Evolutionary conservation across 2,797 vertebrate genomes (phyloP).

Genomic region (Hippoglossus hippoglossus): DNA sequence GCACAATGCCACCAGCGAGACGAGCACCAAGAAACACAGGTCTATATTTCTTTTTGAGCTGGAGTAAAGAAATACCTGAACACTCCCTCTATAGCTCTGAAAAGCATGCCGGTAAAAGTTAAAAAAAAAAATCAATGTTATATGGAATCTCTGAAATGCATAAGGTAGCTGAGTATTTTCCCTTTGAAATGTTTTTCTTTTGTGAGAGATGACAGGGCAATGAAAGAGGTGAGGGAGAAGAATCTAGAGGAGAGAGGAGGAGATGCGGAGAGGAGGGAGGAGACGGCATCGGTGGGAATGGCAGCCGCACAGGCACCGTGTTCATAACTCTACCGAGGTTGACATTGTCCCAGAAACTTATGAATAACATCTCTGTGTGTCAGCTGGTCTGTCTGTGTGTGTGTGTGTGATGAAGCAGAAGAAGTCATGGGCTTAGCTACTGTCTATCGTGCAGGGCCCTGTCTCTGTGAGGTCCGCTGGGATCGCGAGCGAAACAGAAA

Average conservation of each 20-base stretch:
- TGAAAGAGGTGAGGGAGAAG: conserved; percentile 36
- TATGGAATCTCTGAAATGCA: conserved; percentile 51
- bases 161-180: conserved; percentile 29
- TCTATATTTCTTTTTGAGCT: conserved; percentile 38
- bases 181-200: conserved; percentile 48
- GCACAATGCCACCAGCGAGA: conserved; percentile 41
- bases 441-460: conserved; percentile 62
- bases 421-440: conserved; percentile 65
- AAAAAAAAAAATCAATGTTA: conserved; percentile 54
- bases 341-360: conserved; percentile 77
- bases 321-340: conserved; percentile 59
- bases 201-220: conserved; percentile 21
- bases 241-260: conserved; percentile 29
- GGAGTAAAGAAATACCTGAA: conserved; percentile 36
- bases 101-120: conserved; percentile 35
- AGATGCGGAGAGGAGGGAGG: conserved; percentile 37
- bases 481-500: conserved; percentile 67
- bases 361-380: conserved; percentile 73
- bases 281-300: conserved; percentile 42
- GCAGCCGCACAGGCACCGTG: conserved; percentile 31
- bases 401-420: conserved; percentile 66
- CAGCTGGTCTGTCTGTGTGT: conserved; percentile 57
- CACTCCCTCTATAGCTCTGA: conserved; percentile 25
- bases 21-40: conserved; percentile 36
- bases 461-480: conserved; percentile 65